Conservation (phyloP, 2,113 vertebrate species). For the Apteryx owenii region DNA sequence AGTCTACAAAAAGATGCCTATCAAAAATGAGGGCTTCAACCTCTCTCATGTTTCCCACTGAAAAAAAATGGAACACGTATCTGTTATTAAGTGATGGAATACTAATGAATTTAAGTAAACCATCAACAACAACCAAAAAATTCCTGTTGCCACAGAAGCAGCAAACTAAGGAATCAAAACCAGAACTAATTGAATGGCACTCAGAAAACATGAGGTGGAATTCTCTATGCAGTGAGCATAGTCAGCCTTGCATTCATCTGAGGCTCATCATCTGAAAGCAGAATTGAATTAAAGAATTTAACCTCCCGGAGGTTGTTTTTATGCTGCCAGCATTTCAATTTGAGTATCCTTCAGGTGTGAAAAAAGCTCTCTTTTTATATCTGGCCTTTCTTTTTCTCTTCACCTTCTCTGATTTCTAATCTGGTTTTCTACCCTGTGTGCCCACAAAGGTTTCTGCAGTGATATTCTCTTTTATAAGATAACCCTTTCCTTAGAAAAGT, state of each 20-base stretch:
- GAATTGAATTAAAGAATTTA: background rate
- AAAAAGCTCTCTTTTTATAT: background rate
- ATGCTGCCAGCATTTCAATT: background rate
- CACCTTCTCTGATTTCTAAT: background rate
- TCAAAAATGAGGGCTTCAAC: background rate
- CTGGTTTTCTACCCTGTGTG: background rate
- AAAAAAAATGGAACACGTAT: background rate
- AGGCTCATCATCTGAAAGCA: background rate
- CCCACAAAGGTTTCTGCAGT: background rate
- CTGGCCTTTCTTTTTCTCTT: background rate
- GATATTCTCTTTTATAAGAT: background rate
- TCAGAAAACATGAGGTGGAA: background rate
- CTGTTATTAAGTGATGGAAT: background rate
- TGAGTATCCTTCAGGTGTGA: background rate
- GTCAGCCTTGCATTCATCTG: background rate
- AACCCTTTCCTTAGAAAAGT: background rate
- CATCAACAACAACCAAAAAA: background rate
- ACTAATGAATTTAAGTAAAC: background rate
- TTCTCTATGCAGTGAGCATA: background rate
- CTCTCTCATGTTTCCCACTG: background rate
- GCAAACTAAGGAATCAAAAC: background rate
- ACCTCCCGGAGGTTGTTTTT: background rate
- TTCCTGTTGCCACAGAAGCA: background rate
- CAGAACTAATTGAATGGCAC: background rate
- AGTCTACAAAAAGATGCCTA: background rate